phyloP scores from a whole-genome alignment of 2,888 invertebrate species.

The Lordiphosa fenestrarum region DNA sequence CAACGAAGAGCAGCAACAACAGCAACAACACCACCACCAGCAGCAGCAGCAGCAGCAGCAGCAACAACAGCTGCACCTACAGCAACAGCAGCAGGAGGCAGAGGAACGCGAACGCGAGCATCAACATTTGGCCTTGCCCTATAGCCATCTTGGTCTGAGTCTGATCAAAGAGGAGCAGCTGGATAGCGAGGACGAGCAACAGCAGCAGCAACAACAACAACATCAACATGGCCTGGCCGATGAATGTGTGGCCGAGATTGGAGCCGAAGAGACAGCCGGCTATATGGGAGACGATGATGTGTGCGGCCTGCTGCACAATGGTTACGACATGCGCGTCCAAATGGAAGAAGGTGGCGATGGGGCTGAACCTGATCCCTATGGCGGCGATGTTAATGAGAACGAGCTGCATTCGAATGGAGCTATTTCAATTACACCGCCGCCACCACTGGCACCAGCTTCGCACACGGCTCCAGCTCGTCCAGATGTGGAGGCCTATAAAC shows the following conservation, averaged over 20 bases:
- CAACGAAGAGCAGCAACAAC: slow-evolving; percentile 59
- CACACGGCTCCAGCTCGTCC: slow-evolving; percentile 39
- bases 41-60: slow-evolving; percentile 36
- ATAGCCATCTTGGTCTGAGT: slow-evolving; percentile 49
- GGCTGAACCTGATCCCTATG: slow-evolving; percentile 43
- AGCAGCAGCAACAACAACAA: slow-evolving; percentile 21
- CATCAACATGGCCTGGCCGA: slow-evolving; percentile 17
- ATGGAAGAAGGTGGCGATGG: slow-evolving; percentile 33
- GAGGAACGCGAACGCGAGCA: slow-evolving; percentile 38
- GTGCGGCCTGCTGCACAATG: slow-evolving; percentile 58
- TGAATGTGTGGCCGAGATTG: slow-evolving; percentile 47
- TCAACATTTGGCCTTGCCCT: slow-evolving; percentile 49
- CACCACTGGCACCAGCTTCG: slow-evolving; percentile 30
- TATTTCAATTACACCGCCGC: slow-evolving; percentile 10
- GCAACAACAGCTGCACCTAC: slow-evolving; percentile 22
- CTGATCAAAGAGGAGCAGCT: slow-evolving; percentile 61
- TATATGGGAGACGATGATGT: slow-evolving; percentile 66
- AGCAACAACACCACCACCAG: slow-evolving; percentile 27
- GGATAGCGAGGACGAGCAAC: slow-evolving; percentile 68
- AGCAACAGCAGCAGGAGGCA: slow-evolving; percentile 31
- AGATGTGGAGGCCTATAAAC: slow-evolving; percentile 62
- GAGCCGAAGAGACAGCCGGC: slow-evolving; percentile 71
- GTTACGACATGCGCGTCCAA: slow-evolving; percentile 50
- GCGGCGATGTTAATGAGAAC: slow-evolving; percentile 17
- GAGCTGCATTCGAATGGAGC: slow-evolving; percentile 18